Percentiles rank a stretch among this genome's conserved stretches.
Conservation (phyloP, 2,888 invertebrate genomes). For the Melanostoma scalare region DNA sequence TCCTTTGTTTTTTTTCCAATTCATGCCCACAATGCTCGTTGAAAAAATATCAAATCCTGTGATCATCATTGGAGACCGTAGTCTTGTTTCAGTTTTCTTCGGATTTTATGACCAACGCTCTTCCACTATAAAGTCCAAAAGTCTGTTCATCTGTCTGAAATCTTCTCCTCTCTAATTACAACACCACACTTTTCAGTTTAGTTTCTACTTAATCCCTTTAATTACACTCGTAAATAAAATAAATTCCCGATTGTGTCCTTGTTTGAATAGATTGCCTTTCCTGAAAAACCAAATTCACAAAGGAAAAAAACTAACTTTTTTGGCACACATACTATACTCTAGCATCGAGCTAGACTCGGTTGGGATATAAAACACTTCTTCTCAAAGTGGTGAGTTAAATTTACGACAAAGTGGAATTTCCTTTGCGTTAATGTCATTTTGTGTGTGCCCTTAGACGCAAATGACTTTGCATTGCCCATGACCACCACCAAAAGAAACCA, state of each 20-base stretch:
- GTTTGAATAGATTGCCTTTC: slow-evolving; percentile 52
- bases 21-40: too few relatives aligned
- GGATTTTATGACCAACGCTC: too few relatives aligned
- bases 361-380: slow-evolving; percentile 17
- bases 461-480: slow-evolving; percentile 44
- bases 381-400: slow-evolving; percentile 53
- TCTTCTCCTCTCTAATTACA: slow-evolving; percentile 54
- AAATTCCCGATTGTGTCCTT: slow-evolving; percentile 68
- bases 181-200: background rate
- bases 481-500: slow-evolving; percentile 10
- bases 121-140: background rate
- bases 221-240: slow-evolving; percentile 72
- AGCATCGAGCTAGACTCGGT: too few relatives aligned
- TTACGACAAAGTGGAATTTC: slow-evolving; percentile 64
- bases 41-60: too few relatives aligned
- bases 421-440: slow-evolving; percentile 53
- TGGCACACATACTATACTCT: slow-evolving; percentile 26
- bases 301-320: slow-evolving; percentile 38
- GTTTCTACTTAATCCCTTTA: slow-evolving; percentile 57
- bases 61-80: too few relatives aligned
- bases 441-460: slow-evolving; percentile 38
- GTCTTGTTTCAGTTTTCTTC: too few relatives aligned
- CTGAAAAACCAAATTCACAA: background rate
- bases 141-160: slow-evolving; percentile 11
- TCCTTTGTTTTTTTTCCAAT: too few relatives aligned